Conservation (phyloP, 1,140 invertebrate species). For the Anadara kagoshimensis region DNA sequence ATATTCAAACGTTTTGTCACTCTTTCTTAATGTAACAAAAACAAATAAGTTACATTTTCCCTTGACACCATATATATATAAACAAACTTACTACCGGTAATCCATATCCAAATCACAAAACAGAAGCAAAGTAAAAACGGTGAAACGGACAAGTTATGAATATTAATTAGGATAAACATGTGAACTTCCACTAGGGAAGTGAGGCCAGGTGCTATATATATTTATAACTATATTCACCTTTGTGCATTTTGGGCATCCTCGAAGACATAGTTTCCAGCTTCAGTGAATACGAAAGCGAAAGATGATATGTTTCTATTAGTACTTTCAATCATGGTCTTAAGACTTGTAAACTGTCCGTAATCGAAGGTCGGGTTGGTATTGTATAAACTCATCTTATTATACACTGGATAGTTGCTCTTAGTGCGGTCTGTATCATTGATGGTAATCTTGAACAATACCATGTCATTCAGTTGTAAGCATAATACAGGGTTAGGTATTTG, state of each 20-base stretch:
- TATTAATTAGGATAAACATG: too few species aligned
- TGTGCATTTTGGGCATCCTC: conserved; percentile 56
- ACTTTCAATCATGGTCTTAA: conserved; percentile 59
- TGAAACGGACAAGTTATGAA: too few species aligned
- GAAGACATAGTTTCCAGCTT: conserved; percentile 69
- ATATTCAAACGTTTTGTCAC: too few species aligned
- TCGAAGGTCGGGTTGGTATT: conserved; percentile 69
- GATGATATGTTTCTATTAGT: conserved; percentile 65
- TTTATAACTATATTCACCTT: conserved; percentile 37
- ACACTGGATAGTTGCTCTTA: conserved; percentile 67
- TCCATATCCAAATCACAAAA: too few species aligned
- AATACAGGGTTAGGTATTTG: conserved; percentile 65
- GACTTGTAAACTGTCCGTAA: conserved; percentile 65
- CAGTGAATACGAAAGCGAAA: conserved; percentile 66
- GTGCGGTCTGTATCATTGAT: conserved; percentile 60
- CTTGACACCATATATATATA: too few species aligned
- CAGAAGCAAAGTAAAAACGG: too few species aligned
- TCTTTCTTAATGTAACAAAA: too few species aligned
- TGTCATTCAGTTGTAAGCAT: conserved; percentile 65
- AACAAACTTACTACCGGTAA: too few species aligned
- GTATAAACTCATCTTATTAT: conserved; percentile 68
- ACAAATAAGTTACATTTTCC: too few species aligned
- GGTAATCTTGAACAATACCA: conserved; percentile 65
- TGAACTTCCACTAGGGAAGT: too few species aligned
- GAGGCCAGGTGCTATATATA: too few species aligned